Base-by-base conservation (phyloP, 2,888 invertebrate species). In the Carterocephalus palaemon region DNA sequence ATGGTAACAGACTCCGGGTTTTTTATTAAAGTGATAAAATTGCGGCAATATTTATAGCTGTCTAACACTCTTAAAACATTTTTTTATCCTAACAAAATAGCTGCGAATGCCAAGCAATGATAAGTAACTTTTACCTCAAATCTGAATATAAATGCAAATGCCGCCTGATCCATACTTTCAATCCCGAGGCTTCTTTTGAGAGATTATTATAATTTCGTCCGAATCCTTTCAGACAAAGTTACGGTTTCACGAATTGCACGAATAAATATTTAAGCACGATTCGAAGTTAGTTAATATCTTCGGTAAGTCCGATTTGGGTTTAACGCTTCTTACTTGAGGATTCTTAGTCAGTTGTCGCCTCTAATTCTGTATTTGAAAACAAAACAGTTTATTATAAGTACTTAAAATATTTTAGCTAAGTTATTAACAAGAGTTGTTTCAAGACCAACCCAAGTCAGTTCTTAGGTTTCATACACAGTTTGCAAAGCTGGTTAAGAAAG, bases 111-210 rank as follows among this genome's bases (percentile, higher is more conserved):
- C 67, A 68, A 73, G 70, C 64, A 68, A 64, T 61, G 72, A 72
- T 76, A 75, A 81, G 76, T 76, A 77, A 80, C 76, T 82, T 75
- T 67, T 70, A 73, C 70, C 72, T 71, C 68, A 54, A 68, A 73
- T 74, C 72, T 70, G 80, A 81, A 81, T 83, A 78, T 80, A 81
- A 83, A 84, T 81, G 80, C 72, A 75, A 84, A 83, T 79, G 59
- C 69, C 60, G 64, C 59, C 75, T 76, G 75, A 83, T 80, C 81
- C 77, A 76, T 75, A 79, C 75, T 78, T 78, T 72, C 77, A 77
- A 80, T 79, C 70, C 72, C 62, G 55, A 52, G 48, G 67, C 69
- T 75, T 73, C 75, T 75, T 78, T 75, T 67, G 65, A 70, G 64
- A 73, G 81, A 82, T 82, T 83, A 83, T 84, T 80, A 79, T 81